Conservation (phyloP, 2,888 invertebrate species). For the Allacma fusca region DNA sequence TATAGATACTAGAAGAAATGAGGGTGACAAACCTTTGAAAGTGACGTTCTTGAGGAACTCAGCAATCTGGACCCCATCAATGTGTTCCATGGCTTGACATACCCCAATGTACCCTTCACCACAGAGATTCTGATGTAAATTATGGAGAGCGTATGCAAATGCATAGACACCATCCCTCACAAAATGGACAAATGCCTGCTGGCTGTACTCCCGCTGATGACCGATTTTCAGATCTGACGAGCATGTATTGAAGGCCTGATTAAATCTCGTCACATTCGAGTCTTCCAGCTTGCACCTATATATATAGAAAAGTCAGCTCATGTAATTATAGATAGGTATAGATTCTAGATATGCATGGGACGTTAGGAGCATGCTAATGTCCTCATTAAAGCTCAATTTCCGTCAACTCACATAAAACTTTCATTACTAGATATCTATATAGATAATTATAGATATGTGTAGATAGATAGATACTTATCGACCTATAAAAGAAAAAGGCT, state of each 20-base stretch:
- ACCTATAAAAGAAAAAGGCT: too few species aligned
- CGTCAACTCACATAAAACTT: too few species aligned
- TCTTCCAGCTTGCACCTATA: conserved; percentile 40
- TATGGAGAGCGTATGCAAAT: conserved; percentile 67
- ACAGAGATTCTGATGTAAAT: conserved; percentile 65
- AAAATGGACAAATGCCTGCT: conserved; percentile 67
- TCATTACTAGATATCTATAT: too few species aligned
- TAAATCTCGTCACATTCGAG: conserved; percentile 38
- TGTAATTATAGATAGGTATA: too few species aligned
- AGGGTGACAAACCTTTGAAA: conserved; percentile 66
- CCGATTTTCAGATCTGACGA: conserved; percentile 27
- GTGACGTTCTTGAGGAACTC: conserved; percentile 66
- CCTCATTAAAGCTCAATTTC: too few species aligned
- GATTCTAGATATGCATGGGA: too few species aligned
- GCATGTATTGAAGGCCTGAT: conserved; percentile 29
- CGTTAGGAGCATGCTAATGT: too few species aligned
- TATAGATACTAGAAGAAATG: too few species aligned
- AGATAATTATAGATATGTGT: too few species aligned
- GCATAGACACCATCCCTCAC: conserved; percentile 69
- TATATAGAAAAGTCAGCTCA: too few species aligned
- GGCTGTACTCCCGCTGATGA: conserved; percentile 62
- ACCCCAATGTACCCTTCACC: conserved; percentile 63
- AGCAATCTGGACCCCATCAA: conserved; percentile 65
- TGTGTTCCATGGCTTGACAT: conserved; percentile 65
- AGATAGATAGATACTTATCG: too few species aligned